phyloP scores from a whole-genome alignment of 2,797 vertebrate genomes.

The Parambassis ranga region DNA sequence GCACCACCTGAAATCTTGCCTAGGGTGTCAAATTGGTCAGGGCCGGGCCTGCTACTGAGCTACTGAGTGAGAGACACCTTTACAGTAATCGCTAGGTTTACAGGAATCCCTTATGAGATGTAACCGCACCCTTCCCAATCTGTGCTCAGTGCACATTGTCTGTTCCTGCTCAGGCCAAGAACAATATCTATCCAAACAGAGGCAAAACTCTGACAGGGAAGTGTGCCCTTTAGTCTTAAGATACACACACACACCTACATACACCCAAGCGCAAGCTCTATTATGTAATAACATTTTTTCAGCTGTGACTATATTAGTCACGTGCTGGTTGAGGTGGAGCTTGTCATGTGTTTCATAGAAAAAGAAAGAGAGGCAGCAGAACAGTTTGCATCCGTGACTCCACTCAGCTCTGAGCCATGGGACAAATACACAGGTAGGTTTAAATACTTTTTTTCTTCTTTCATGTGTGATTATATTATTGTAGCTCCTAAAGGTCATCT shows the following conservation, averaged over 20 bases:
- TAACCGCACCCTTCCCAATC: background rate
- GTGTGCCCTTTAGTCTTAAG: background rate
- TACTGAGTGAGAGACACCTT: no score
- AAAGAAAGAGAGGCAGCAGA: background rate
- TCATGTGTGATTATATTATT: background rate
- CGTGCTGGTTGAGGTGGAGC: slow-evolving; percentile 40
- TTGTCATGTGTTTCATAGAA: slow-evolving; percentile 6
- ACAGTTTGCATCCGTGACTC: background rate
- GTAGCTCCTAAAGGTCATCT: no score
- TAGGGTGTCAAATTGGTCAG: no score
- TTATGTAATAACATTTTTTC: slow-evolving; percentile 14
- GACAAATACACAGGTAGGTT: slow-evolving; percentile 30
- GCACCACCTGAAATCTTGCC: no score
- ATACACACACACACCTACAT: background rate
- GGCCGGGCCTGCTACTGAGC: no score
- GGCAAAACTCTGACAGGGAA: background rate
- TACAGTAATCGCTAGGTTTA: background rate
- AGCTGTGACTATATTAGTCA: background rate
- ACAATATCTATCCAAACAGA: background rate
- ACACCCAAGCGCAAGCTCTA: background rate
- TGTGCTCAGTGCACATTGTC: background rate
- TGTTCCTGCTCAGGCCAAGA: background rate
- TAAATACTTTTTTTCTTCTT: background rate
- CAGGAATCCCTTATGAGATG: background rate
- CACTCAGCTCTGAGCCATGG: background rate